Evolutionary conservation across 2,888 invertebrate species (phyloP), one percentile per base, ranked within the genome.

Genomic region (Ennomos fuscantarius): DNA sequence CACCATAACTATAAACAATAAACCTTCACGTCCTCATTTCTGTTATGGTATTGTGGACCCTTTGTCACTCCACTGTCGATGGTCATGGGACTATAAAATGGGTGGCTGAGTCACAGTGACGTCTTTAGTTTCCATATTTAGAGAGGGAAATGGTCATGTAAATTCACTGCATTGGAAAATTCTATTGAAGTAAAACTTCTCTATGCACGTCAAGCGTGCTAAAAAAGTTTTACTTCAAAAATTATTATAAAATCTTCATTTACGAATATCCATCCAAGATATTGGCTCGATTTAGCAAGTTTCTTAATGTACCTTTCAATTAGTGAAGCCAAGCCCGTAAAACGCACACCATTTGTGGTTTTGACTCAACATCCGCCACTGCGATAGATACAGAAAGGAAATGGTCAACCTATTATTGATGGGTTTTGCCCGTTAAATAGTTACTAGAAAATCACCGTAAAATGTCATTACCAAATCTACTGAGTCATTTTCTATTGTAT

Each of bases 1-100:
- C 6, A 33, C 33, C 35, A 51, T 56, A 36, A 46, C 12, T 46
- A 36, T 10, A 50, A 51, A 56, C 56, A 56, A 56, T 56, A 13
- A 39, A 8, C 24, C 24, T 24, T 34, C 8, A 40, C 13, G 44
- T 49, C 55, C 44, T 43, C 34, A 10, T n/a, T 9, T 40, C 24
- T 5, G 49, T 41, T 56, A 56, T 51, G 56, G 56, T 42, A 36
- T 10, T 24, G 11, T 24, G 12, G 24, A 6, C 48, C 56, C 56
- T 56, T 56, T 56, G 56, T 51, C 45, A 8, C 8, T 44, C 43
- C 49, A 33, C 6, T 24, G 6, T 39, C 47, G 31, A 35, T 42
- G 43, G 37, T 13, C 15, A 48, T 40, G 12, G 13, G n/a, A 41
- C 32, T 49, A 39, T 35, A 24, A 36, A 31, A 47, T 39, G 32